A percentile compares a stretch with the other conserved stretches of the same genome.
phyloP scores from a whole-genome alignment of 2,888 invertebrate genomes.

The Linyphia triangularis region DNA sequence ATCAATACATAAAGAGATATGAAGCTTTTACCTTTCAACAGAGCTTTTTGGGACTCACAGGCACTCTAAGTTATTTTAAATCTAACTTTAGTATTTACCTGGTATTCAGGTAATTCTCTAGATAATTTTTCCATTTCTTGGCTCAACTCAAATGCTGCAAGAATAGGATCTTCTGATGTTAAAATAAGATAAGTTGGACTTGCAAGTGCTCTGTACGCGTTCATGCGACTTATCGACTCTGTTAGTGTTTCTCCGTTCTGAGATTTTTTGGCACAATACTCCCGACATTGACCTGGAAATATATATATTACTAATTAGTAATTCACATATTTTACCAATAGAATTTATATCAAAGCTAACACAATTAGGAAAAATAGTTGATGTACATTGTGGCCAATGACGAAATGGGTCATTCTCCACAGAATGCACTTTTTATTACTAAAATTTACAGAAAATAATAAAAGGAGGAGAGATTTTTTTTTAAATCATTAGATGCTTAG shows the following conservation, averaged over 20 bases:
- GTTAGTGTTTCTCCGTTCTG: conserved; percentile 75
- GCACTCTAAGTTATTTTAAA: not conserved
- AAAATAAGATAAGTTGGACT: conserved; percentile 87
- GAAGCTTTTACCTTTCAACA: not conserved
- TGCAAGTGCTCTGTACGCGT: conserved; percentile 84
- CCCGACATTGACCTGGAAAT: conserved; percentile 42
- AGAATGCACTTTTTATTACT: no score
- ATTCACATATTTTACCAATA: no score
- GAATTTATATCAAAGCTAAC: no score
- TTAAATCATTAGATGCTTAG: no score
- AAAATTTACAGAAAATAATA: no score
- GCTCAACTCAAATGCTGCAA: conserved; percentile 84
- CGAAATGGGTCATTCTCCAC: no score
- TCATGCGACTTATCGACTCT: conserved; percentile 83
- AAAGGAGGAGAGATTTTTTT: no score
- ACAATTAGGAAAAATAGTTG: no score
- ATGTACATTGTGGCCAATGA: no score
- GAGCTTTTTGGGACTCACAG: no score
- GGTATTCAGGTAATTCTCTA: conserved; percentile 82
- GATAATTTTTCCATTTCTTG: conserved; percentile 84
- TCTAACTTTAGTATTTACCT: conserved; percentile 58
- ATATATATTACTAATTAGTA: not conserved
- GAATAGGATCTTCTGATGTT: conserved; percentile 85
- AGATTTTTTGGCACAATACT: conserved; percentile 10
- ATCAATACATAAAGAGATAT: not conserved